Evolutionary conservation across 2,888 invertebrate species (phyloP).

Genomic region (Nomada hirtipes): DNA sequence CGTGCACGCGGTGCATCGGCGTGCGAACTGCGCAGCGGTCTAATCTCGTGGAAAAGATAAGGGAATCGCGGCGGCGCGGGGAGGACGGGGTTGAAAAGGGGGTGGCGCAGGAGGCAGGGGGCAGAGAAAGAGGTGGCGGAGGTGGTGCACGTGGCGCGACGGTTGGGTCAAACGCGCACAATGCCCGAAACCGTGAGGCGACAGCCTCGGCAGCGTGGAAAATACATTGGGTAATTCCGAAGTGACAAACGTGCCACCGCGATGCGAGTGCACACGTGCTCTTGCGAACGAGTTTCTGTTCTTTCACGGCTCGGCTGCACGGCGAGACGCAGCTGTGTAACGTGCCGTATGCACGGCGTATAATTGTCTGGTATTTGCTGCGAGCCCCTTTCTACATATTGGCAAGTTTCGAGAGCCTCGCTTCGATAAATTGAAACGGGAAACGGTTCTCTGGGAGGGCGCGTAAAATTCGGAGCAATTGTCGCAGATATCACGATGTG

Average conservation of each 20-base stretch:
- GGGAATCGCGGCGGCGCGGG: conserved; percentile 64
- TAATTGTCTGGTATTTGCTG: no score
- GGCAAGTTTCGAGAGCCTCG: no score
- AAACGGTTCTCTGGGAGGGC: no score
- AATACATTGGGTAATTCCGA: conserved; percentile 73
- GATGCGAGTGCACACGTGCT: conserved; percentile 39
- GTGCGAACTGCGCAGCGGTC: conserved; percentile 77
- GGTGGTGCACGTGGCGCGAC: conserved; percentile 73
- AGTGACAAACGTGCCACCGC: conserved; percentile 37
- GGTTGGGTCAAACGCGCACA: conserved; percentile 74
- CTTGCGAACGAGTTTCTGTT: conserved; percentile 3
- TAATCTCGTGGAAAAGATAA: conserved; percentile 75
- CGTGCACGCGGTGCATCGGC: conserved; percentile 45
- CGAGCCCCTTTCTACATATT: no score
- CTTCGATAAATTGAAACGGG: no score
- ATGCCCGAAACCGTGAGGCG: conserved; percentile 63
- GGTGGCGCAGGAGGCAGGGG: conserved; percentile 1
- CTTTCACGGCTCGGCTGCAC: background rate
- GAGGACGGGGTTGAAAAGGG: conserved; percentile 13
- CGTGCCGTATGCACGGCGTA: no score
- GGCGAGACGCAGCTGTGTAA: no score
- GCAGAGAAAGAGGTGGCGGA: conserved; percentile 42
- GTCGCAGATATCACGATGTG: no score
- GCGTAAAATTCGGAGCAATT: no score
- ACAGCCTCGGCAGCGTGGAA: conserved; percentile 59